Base-by-base conservation (phyloP, 2,113 vertebrate genomes). In the Nerophis lumbriciformis region DNA sequence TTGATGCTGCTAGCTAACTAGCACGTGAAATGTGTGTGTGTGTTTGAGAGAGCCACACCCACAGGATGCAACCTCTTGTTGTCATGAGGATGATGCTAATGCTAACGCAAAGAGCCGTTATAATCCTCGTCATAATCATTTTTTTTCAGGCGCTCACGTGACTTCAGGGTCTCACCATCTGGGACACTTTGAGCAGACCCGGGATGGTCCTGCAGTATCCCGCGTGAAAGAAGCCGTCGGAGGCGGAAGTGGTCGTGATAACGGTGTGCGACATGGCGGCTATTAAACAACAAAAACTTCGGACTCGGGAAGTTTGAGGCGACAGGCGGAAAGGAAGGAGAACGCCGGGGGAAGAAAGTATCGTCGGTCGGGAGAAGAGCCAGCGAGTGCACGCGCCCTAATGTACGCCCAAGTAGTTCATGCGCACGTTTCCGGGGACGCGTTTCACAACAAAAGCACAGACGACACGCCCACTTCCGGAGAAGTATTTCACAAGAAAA, bases 141-240 rank as follows among this genome's bases (percentile, higher is more conserved):
- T 11, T 4, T 4, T 11, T 11, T 12, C 4, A 12, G 10, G 39
- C 7, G 3, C 10, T 5, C 10, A 21, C 49, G 8, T 16, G 49
- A 10, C 49, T 44, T 16, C 9, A 8, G 21, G 7, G 35, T 21
- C 42, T 89, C 81, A 92, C 90, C 83, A 87, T 76, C 76, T 92
- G 90, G 21, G 83, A 86, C 10, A 85, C 58, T 73, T 91, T 88
- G 6, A 91, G 85, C 53, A 90, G 63, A 5, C 90, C 91, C 4
- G 81, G 76, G 57, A 81, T 75, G 76, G 88, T 87, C 3, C 81
- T 84, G 48, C 62, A 72, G 76, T 90, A 91, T 37, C 78, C 86
- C 55, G 66, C 0, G 76, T 89, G 85, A 35, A 89, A 52, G 55
- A 68, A 35, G 0, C 82, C 36, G 56, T 78, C 85, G 61, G 55